A percentile compares a stretch with the other conserved stretches of the same genome.
Evolutionary conservation across 2,888 invertebrate genomes (phyloP).

Genomic region (Notocelia uddmanniana): DNA sequence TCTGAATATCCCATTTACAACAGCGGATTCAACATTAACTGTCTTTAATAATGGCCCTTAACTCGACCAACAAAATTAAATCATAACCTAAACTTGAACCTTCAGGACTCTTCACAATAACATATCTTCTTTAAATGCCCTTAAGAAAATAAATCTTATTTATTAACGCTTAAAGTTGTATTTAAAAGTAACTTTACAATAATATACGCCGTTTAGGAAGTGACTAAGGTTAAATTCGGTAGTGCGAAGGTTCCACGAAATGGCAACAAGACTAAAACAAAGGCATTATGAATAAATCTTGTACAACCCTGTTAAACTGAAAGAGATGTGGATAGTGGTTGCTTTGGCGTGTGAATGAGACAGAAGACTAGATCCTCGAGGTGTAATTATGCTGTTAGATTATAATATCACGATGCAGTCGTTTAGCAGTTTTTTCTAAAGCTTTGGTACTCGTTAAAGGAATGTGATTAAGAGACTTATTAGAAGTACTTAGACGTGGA

Average conservation of each 20-base stretch:
- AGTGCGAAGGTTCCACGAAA: conserved; percentile 58
- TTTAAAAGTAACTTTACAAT: not conserved
- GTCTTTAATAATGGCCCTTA: conserved; percentile 16
- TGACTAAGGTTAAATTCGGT: conserved; percentile 63
- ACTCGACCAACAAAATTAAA: conserved; percentile 19
- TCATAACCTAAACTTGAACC: not conserved
- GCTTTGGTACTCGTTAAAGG: conserved; percentile 10
- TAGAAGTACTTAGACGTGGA: not conserved
- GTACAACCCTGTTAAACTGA: conserved; percentile 57
- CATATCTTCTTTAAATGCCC: not conserved
- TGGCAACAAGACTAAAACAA: conserved; percentile 59
- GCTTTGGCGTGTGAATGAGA: not conserved
- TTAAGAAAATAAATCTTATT: not conserved
- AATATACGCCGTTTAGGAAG: conserved; percentile 45
- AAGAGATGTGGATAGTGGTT: conserved; percentile 54
- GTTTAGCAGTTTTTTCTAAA: conserved; percentile 60
- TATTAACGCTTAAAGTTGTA: not conserved
- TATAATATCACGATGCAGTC: conserved; percentile 75
- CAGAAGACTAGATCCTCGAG: conserved; percentile 57
- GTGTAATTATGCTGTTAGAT: conserved; percentile 77
- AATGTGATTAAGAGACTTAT: not conserved
- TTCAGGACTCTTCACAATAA: not conserved
- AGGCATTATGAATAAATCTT: conserved; percentile 69
- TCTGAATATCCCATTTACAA: conserved; percentile 13
- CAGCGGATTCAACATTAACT: conserved; percentile 8